Evolutionary conservation across 2,113 vertebrate genomes (phyloP).

Genomic region (Alligator sinensis): DNA sequence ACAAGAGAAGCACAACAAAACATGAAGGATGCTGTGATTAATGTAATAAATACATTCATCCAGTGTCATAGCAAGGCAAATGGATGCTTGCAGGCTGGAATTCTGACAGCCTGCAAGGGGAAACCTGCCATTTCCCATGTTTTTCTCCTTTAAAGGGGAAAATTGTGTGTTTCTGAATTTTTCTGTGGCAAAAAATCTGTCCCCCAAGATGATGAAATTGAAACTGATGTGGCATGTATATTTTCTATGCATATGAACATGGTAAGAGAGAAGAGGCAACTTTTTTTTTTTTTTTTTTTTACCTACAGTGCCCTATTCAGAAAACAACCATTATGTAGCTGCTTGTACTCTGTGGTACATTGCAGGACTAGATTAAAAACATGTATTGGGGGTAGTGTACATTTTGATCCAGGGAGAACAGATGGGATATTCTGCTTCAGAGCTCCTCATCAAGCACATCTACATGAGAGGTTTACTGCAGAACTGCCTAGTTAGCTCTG

Average conservation of each 20-base stretch:
- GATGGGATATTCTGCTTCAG: not conserved
- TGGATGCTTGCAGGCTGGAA: too few relatives aligned
- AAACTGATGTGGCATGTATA: not conserved
- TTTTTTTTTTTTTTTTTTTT: not conserved
- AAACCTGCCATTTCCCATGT: too few relatives aligned
- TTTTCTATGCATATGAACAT: not conserved
- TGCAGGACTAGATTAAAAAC: not conserved
- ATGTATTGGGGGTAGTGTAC: not conserved
- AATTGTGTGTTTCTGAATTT: too few relatives aligned
- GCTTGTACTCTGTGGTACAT: not conserved
- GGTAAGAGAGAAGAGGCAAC: not conserved
- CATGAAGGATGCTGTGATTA: not conserved
- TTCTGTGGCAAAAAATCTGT: too few relatives aligned
- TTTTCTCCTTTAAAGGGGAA: too few relatives aligned
- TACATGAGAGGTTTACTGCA: too few relatives aligned
- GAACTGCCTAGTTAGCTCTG: too few relatives aligned
- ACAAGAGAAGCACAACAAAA: not conserved
- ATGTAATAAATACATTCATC: not conserved
- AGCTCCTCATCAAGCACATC: not conserved
- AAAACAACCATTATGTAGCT: not conserved
- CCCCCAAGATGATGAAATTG: not conserved
- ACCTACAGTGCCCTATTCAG: not conserved
- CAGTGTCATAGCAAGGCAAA: not conserved
- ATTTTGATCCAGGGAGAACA: not conserved
- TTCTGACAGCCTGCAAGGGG: too few relatives aligned